Percentiles rank a stretch among this genome's conserved stretches.
Evolutionary conservation across 1,140 invertebrate species (phyloP).

Genomic region (Drosophila albomicans): DNA sequence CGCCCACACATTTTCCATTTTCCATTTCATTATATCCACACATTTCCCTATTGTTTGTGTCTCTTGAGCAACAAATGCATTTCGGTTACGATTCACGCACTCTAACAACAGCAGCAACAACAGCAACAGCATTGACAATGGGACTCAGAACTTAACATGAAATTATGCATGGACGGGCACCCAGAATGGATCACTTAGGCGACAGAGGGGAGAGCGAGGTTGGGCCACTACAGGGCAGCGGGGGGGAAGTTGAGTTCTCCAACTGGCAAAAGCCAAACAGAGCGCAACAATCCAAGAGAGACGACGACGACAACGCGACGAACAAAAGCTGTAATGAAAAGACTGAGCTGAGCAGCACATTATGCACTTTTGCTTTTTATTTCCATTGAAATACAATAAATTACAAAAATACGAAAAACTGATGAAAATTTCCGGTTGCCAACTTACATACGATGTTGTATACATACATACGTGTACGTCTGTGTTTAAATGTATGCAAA

Average conservation of each 20-base stretch:
- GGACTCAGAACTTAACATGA: conserved; percentile 55
- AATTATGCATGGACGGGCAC: conserved; percentile 76
- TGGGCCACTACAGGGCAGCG: background rate
- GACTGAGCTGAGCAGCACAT: conserved; percentile 33
- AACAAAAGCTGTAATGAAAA: conserved; percentile 33
- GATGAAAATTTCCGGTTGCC: conserved; percentile 68
- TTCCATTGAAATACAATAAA: conserved; percentile 54
- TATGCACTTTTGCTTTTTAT: conserved; percentile 73
- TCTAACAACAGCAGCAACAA: conserved; percentile 25
- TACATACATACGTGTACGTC: no score
- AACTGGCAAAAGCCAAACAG: conserved; percentile 65
- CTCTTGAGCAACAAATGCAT: conserved; percentile 33
- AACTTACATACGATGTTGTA: background rate
- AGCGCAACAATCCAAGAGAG: conserved; percentile 60
- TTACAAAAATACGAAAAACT: conserved; percentile 31
- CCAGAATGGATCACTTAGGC: conserved; percentile 23
- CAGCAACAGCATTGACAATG: conserved; percentile 56
- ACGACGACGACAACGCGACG: conserved; percentile 10
- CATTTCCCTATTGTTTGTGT: conserved; percentile 26
- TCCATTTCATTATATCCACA: background rate
- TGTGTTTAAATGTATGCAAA: conserved; percentile 20
- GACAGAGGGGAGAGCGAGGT: no score
- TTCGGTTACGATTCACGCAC: conserved; percentile 44
- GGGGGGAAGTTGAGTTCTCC: conserved; percentile 20
- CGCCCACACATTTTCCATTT: conserved; percentile 36